Evolutionary conservation across 1,140 invertebrate genomes (phyloP), one percentile per base, ranked within the genome.

Genomic region (Drosophila ohnishii): DNA sequence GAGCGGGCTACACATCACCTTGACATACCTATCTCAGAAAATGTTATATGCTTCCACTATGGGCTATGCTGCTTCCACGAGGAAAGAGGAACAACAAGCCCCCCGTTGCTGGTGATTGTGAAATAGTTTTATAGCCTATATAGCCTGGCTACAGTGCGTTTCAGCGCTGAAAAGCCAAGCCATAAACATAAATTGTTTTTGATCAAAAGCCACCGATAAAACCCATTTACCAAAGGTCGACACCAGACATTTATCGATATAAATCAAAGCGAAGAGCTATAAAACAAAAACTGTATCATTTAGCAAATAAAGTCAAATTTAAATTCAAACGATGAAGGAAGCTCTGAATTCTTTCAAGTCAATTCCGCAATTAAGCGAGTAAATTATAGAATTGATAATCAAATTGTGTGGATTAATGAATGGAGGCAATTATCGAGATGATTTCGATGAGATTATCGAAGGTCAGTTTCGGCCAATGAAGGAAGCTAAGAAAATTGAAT

Each of bases 21-120:
- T 87, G 84, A 83, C 84, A 87, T 87, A 83, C 76, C 84, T 75
- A 75, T 50, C 69, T 72, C 65, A 42, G 51, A 64, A 37, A 53
- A 64, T 64, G 53, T 9, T 51, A 32, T 34, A 73, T 79, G 59
- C 61, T 67, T 50, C 30, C 16, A 16, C 61, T 28, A 4, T 5
- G 25, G 25, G 25, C 25, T 25, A 25, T 25, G 25, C 5, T 28
- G 25, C 61, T 67, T 45, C 30, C 11, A 16, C 61, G 64, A 75
- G 60, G 53, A 66, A 79, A 61, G 70, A 76, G 67, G 59, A 59
- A 70, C 16, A n/a, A 58, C 9, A 42, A 16, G 45, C 34, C 32
- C 50, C 19, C 42, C 42, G 40, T 47, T 57, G 50, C 16, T 35
- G 50, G 16, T 28, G 37, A 34, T 71, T 71, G 67, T 70, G 67